phyloP scores from a whole-genome alignment of 2,888 invertebrate genomes.

The Pristionchus japonicus region DNA sequence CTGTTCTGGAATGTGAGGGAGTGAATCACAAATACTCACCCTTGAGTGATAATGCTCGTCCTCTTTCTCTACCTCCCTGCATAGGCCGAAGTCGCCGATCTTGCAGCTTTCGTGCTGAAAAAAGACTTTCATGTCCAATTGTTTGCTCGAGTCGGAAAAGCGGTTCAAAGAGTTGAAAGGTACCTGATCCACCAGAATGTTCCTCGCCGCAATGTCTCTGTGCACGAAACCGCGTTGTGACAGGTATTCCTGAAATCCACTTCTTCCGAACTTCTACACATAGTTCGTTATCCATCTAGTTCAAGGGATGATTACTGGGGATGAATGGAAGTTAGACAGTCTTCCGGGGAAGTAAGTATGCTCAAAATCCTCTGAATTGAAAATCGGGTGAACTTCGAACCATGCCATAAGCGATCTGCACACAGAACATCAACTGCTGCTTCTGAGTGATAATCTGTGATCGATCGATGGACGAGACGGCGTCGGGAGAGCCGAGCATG shows the following conservation, averaged over 20 bases:
- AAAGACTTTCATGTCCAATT: too few species aligned
- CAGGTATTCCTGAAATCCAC: conserved; percentile 18
- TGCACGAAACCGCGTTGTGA: conserved; percentile 22
- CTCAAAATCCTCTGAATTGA: too few species aligned
- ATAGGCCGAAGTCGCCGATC: conserved; percentile 27
- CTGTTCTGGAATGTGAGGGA: background rate
- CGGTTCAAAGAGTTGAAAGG: background rate
- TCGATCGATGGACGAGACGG: background rate
- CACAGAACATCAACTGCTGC: conserved; percentile 26
- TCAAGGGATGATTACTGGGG: too few species aligned
- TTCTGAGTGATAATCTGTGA: conserved; percentile 34
- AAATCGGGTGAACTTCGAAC: background rate
- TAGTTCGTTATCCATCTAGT: too few species aligned
- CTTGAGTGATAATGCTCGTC: background rate
- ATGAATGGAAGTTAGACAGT: too few species aligned
- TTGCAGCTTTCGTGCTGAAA: background rate
- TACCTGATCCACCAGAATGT: conserved; percentile 25
- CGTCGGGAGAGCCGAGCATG: background rate
- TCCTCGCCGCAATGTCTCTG: conserved; percentile 29
- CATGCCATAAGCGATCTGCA: conserved; percentile 35
- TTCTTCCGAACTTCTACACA: background rate
- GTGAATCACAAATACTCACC: too few species aligned
- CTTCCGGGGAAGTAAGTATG: too few species aligned
- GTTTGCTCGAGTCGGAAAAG: background rate
- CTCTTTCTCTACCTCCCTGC: conserved; percentile 5